These are phyloP conservation scores for Andrena camellia DNA, from an alignment of 2,888 invertebrate species.

Conservation along the genomic window DNA sequence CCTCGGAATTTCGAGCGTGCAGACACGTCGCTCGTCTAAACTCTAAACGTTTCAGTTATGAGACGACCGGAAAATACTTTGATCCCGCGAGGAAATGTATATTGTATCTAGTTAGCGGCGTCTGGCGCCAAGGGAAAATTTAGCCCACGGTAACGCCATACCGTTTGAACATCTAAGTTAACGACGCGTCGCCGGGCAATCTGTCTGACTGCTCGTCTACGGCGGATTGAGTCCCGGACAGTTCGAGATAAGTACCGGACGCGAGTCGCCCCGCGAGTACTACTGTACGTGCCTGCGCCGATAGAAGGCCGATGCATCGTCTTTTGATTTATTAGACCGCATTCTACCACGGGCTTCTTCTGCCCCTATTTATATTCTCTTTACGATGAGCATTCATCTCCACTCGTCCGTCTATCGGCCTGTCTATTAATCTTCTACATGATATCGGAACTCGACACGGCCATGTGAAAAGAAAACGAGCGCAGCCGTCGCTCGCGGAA, in stretches of 20 bases:
- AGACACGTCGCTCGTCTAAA: background rate
- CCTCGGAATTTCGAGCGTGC: background rate
- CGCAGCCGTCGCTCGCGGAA: slow-evolving; percentile 2
- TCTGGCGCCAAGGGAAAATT: slow-evolving; percentile 45
- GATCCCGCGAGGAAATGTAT: slow-evolving; percentile 16
- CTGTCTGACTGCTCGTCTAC: slow-evolving; percentile 56
- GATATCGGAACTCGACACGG: slow-evolving; percentile 53
- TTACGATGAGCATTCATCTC: slow-evolving; percentile 64
- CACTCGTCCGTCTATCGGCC: slow-evolving; percentile 49
- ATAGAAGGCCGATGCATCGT: slow-evolving; percentile 57
- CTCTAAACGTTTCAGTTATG: background rate
- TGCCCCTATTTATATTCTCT: slow-evolving; percentile 68
- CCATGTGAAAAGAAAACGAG: slow-evolving; percentile 32
- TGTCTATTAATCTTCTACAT: slow-evolving; percentile 63
- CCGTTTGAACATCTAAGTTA: slow-evolving; percentile 56
- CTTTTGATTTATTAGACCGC: slow-evolving; percentile 71
- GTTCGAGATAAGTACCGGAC: slow-evolving; percentile 62
- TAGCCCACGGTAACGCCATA: slow-evolving; percentile 38
- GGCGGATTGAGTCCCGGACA: slow-evolving; percentile 56
- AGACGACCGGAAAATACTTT: slow-evolving; percentile 27
- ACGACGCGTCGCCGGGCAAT: slow-evolving; percentile 61
- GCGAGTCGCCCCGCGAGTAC: slow-evolving; percentile 45
- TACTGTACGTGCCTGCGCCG: slow-evolving; percentile 53
- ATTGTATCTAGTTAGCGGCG: slow-evolving; percentile 44
- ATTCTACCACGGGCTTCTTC: slow-evolving; percentile 63